A percentile compares a stretch with the other conserved stretches of the same genome.
Evolutionary conservation across 2,113 vertebrate species (phyloP).

Genomic region (Lagopus leucura): DNA sequence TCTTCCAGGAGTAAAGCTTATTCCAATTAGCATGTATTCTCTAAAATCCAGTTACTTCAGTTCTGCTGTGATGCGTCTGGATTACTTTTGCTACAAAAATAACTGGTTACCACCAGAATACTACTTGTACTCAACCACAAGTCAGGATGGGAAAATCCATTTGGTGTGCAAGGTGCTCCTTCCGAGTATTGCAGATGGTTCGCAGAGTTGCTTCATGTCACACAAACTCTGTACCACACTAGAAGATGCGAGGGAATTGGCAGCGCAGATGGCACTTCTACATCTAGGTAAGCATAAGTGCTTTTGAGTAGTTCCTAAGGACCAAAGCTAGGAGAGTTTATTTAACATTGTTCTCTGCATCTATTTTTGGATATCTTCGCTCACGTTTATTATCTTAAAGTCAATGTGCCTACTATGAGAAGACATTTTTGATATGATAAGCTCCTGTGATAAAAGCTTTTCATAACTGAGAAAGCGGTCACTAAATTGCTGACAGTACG

Average conservation of each 20-base stretch:
- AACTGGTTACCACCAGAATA: slow-evolving; percentile 90
- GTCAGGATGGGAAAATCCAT: slow-evolving; percentile 83
- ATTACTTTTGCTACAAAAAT: slow-evolving; percentile 91
- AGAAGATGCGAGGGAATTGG: slow-evolving; percentile 93
- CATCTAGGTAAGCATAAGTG: slow-evolving; percentile 83
- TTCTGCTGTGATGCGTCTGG: slow-evolving; percentile 89
- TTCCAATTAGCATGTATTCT: slow-evolving; percentile 84
- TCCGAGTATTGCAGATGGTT: slow-evolving; percentile 77
- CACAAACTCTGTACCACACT: slow-evolving; percentile 88
- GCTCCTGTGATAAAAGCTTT: background rate
- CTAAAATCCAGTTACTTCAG: slow-evolving; percentile 88
- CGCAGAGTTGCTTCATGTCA: slow-evolving; percentile 86
- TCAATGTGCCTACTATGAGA: background rate
- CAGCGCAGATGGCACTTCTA: slow-evolving; percentile 88
- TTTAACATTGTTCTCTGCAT: background rate
- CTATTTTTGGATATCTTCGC: background rate
- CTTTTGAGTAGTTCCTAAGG: background rate
- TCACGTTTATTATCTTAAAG: background rate
- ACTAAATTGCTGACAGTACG: background rate
- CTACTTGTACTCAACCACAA: slow-evolving; percentile 87
- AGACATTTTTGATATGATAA: background rate
- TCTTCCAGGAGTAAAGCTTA: slow-evolving; percentile 85
- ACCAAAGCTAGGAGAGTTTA: background rate
- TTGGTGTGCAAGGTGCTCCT: slow-evolving; percentile 89
- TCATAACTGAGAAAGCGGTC: background rate